Base-by-base conservation (phyloP, 2,888 invertebrate genomes). In the Eugnorisma glareosa region DNA sequence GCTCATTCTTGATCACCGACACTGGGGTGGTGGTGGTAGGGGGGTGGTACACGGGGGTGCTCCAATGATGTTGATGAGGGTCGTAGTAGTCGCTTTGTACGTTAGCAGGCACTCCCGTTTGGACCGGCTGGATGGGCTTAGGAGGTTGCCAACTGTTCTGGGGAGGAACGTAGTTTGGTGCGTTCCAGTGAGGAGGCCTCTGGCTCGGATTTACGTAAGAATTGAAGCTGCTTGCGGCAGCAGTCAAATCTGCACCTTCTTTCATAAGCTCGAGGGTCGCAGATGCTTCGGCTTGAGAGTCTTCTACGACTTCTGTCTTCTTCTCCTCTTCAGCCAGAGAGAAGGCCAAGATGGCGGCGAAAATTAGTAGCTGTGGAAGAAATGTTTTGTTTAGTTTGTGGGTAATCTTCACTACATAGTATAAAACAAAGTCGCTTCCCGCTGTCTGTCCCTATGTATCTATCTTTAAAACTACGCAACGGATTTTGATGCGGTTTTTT, bases 1-100 rank as follows among this genome's bases (percentile, higher is more conserved):
- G 95, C 76, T 95, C 96, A 85, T 97, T 96, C 90, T 96, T 96
- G 89, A 97, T 94, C 61, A 97, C 93, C 2, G 96, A 81, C 13
- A 93, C 90, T 0, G 93, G 92, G 1, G 95, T 92, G 1, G 96
- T 95, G 2, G 93, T 93, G 0, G 90, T 81, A 2, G 91, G 69
- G 40, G 85, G 59, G 45, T 86, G 83, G 70, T 89, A 77, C 59
- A 88, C 72, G 1, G 90, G 90, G 1, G 87, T 83, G 51, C 57
- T 86, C 88, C 89, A 92, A 6, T 88, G 85, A 71, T 76, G 82
- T 43, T 57, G 43, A 18, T 79, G 72, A 1, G 85, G 85, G 28
- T 79, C 68, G 71, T 91, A 90, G 64, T 91, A 89, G 74, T 91
- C 89, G 67, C 67, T 87, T 64, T 90, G 90, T 1, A 85, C 88